Conservation (phyloP, 2,797 vertebrate species). For the Brachymystax lenok region DNA sequence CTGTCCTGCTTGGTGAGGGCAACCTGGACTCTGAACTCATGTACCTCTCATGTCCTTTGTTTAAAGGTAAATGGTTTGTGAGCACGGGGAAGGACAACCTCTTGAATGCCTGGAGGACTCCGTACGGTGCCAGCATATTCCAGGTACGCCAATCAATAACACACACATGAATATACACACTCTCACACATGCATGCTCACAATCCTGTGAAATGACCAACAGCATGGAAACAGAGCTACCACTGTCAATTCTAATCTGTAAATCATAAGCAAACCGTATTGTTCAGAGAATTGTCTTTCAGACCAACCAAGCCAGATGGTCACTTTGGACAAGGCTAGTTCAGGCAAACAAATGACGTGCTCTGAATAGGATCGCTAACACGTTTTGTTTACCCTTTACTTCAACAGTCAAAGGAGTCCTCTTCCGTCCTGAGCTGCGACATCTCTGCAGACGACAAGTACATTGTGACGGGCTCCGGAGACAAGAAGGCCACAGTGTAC, state of each 20-base stretch:
- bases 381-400: not conserved
- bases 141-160: slow-evolving; percentile 71
- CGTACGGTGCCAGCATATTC: slow-evolving; percentile 86
- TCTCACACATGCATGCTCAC: not conserved
- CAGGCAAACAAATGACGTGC: not conserved
- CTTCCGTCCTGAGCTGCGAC: slow-evolving; percentile 84
- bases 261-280: not conserved
- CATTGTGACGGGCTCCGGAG: slow-evolving; percentile 84
- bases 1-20: slow-evolving; percentile 2
- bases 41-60: slow-evolving; percentile 50
- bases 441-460: slow-evolving; percentile 86
- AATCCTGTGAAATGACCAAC: not conserved
- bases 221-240: not conserved
- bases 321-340: not conserved
- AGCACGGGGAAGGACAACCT: slow-evolving; percentile 87
- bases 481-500: slow-evolving; percentile 86
- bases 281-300: not conserved
- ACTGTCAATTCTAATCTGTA: not conserved
- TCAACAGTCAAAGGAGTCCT: slow-evolving; percentile 82
- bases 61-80: slow-evolving; percentile 85
- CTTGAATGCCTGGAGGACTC: slow-evolving; percentile 85
- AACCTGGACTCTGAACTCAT: slow-evolving; percentile 42
- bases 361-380: not conserved
- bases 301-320: not conserved
- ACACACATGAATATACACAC: too few species aligned